Evolutionary conservation across 2,113 vertebrate genomes (phyloP).

Genomic region (Centrocercus urophasianus): DNA sequence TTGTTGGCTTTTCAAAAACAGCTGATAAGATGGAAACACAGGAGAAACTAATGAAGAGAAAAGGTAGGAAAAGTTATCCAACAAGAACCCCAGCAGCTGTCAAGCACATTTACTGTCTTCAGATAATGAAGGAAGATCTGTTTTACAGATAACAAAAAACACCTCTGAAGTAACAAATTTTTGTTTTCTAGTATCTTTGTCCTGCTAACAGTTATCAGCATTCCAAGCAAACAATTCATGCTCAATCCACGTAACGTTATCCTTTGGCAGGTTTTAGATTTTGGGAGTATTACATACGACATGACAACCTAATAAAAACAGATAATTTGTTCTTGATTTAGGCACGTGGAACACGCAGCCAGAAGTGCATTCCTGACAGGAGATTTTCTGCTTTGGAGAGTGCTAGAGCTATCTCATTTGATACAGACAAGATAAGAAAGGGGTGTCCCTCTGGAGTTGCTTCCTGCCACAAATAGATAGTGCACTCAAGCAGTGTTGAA

Average conservation of each 20-base stretch:
- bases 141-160: background rate
- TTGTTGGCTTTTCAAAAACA: background rate
- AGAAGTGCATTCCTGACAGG: background rate
- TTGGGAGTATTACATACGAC: slow-evolving; percentile 1
- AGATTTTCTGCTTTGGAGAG: background rate
- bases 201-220: background rate
- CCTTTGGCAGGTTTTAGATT: slow-evolving; percentile 12
- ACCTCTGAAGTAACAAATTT: background rate
- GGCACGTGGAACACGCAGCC: background rate
- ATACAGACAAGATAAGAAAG: slow-evolving; percentile 33
- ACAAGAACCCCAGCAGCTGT: background rate
- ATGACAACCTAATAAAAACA: background rate
- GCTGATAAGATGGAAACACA: background rate
- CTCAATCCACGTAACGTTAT: background rate
- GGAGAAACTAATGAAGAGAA: background rate
- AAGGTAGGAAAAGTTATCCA: background rate
- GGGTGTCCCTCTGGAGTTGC: background rate
- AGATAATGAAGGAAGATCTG: background rate
- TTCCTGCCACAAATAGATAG: slow-evolving; percentile 29
- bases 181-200: background rate
- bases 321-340: background rate
- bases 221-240: background rate
- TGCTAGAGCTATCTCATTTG: background rate
- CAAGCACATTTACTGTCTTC: background rate
- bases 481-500: background rate